phyloP scores from a whole-genome alignment of 1,140 invertebrate species.

The Telenomus remus region DNA sequence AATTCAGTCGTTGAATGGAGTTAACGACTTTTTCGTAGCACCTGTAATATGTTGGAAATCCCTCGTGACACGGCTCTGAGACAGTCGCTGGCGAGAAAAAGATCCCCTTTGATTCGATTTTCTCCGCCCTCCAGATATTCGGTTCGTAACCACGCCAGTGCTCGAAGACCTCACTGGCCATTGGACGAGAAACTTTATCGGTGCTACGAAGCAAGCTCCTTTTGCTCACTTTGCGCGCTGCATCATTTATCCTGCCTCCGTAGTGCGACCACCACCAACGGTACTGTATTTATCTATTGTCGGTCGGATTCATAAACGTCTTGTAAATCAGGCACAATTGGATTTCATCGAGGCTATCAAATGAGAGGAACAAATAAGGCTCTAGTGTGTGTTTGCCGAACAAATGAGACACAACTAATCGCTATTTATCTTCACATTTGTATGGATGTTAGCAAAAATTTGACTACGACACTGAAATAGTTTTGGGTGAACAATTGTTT shows the following conservation, averaged over 20 bases:
- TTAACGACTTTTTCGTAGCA: conserved; percentile 27
- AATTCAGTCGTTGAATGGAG: conserved; percentile 8
- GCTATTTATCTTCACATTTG: conserved; percentile 14
- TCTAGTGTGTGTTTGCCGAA: conserved; percentile 14
- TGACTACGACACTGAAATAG: too few relatives aligned
- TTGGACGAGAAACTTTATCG: conserved; percentile 59
- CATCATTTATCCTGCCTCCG: conserved; percentile 39
- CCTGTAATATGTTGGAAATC: conserved; percentile 22
- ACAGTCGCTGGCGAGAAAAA: conserved; percentile 39
- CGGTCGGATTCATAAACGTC: conserved; percentile 48
- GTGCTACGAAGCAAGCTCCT: conserved; percentile 33
- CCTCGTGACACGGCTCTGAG: conserved; percentile 19
- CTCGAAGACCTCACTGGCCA: conserved; percentile 41
- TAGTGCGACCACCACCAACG: conserved; percentile 21
- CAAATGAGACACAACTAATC: conserved; percentile 42
- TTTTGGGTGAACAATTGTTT: too few relatives aligned
- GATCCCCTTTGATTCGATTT: conserved; percentile 56
- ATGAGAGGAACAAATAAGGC: conserved; percentile 46
- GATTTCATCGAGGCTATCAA: conserved; percentile 41
- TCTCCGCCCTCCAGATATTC: conserved; percentile 53
- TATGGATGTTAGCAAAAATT: background rate
- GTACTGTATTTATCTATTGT: conserved; percentile 50
- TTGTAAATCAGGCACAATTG: conserved; percentile 56
- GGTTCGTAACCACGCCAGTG: conserved; percentile 47
- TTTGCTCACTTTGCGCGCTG: conserved; percentile 35